Evolutionary conservation across 2,888 invertebrate genomes (phyloP), one percentile per base, ranked within the genome.

Genomic region (Eugnorisma glareosa): DNA sequence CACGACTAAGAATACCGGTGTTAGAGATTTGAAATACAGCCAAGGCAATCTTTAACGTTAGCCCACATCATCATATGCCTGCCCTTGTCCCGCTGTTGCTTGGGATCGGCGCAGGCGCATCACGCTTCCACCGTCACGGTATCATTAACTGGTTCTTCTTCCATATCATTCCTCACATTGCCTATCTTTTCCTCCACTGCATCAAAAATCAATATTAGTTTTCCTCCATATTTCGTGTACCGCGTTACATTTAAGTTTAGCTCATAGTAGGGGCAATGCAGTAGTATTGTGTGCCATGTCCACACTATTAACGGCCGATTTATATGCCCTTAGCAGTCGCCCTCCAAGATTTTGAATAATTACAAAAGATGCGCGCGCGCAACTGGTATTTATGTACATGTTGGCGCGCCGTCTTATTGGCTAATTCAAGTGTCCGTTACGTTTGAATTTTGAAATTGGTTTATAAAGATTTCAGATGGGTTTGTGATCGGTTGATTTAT

Each of bases 291-390:
- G 92, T 90, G 91, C 91, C 92, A 90, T 93, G 94, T 95, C 94
- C 92, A 91, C 94, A 93, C 94, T 94, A 94, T 94, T 95, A 94
- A 92, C 92, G 91, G 91, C 86, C 92, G 93, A 94, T 94, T 94
- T 95, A 95, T 95, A 93, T 93, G 91, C 93, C 94, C 92, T 92
- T 94, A 94, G 93, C 92, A 90, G 93, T 91, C 89, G 88, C 91
- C 90, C 90, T 88, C 83, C 84, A 81, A 90, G 89, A 90, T 93
- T 94, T 93, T 95, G 95, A 95, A 96, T 95, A 95, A 95, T 95
- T 95, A 94, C 93, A 93, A 93, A 87, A 90, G 93, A 92, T 89
- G 91, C 91, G 91, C 92, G 77, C 87, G 90, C 91, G 88, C 77
- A 68, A 90, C 79, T 70, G 86, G 86, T 90, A 92, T 93, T 93